A percentile compares a stretch with the other conserved stretches of the same genome.
Conservation (phyloP, 2,888 invertebrate species). For the Drosophila recens region DNA sequence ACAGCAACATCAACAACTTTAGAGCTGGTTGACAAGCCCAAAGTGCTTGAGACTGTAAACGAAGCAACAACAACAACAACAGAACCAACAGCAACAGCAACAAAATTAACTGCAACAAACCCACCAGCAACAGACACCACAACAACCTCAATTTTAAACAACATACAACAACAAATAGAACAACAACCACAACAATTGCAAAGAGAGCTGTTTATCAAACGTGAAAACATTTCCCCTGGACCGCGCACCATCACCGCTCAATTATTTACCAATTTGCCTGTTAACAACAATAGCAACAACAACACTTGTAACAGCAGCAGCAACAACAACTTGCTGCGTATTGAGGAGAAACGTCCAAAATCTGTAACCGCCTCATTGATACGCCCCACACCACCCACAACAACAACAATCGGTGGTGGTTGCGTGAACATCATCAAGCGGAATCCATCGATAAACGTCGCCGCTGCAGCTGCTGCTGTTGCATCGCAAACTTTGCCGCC, state of each 20-base stretch:
- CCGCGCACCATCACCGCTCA: conserved; percentile 73
- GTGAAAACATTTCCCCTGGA: conserved; percentile 68
- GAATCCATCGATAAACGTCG: conserved; percentile 41
- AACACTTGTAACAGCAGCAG: conserved; percentile 46
- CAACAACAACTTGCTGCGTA: conserved; percentile 52
- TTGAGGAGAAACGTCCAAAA: conserved; percentile 81
- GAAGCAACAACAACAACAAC: conserved; percentile 25
- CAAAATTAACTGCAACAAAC: conserved; percentile 29
- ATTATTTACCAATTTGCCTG: conserved; percentile 46
- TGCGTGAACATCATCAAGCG: conserved; percentile 34
- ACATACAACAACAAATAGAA: conserved; percentile 21
- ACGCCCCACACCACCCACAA: conserved; percentile 61
- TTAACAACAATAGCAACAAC: conserved; percentile 40
- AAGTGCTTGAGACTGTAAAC: conserved; percentile 50
- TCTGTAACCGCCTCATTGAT: conserved; percentile 85
- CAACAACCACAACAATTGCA: conserved; percentile 41
- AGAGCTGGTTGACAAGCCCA: conserved; percentile 49
- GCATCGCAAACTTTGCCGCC: conserved; percentile 54
- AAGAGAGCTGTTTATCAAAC: conserved; percentile 63
- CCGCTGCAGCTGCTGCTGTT: conserved; percentile 41
- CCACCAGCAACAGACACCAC: conserved; percentile 39
- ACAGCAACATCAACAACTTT: conserved; percentile 37
- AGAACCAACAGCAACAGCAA: conserved; percentile 19
- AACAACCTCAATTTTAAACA: conserved; percentile 26
- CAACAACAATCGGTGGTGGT: conserved; percentile 28